Evolutionary conservation across 2,888 invertebrate species (phyloP), one percentile per base, ranked within the genome.

Genomic region (Venustoraphidia nigricollis): DNA sequence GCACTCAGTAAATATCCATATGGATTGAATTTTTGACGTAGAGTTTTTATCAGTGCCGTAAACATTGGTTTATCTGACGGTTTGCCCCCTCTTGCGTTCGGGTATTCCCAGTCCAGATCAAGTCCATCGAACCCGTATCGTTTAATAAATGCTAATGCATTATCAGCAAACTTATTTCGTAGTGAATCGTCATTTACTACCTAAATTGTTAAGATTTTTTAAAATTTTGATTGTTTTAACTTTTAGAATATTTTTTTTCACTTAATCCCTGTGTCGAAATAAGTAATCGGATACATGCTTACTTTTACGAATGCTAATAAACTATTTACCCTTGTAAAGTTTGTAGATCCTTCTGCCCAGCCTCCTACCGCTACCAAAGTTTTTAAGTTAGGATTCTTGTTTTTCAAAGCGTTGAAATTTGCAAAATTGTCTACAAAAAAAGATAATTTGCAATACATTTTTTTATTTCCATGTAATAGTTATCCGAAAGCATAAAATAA

Each of bases 31-130:
- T 27, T 27, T 27, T 27, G 27, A 6, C 27, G 27, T 27, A 27
- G 6, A 27, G 27, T 6, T 27, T 27, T 3, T 27, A 27, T 27
- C 27, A 27, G 27, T 27, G 27, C 27, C 6, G 27, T 27, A 27
- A 40, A 45, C 13, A 39, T 45, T 4, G 41, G 38, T n/a, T 68
- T 56, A 46, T 78, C 77, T 1, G 59, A 64, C 9, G 49, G 40
- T 0, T 65, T 67, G 11, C 70, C 60, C 50, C 74, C 72, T 17
- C 73, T 61, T 3, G 70, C 67, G 46, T 66, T 70, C 0, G 78
- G 78, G 49, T 76, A 78, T 53, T 77, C 76, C 79, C 80, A 81
- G 57, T 79, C 78, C 0, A 81, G 34, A 51, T 81, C 79, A 0
- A 80, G 60, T 1, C 81, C 81, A 53, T 81, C 76, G 50, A 81